Evolutionary conservation across 2,113 vertebrate species (phyloP).

Genomic region (Paramormyrops kingsleyae): DNA sequence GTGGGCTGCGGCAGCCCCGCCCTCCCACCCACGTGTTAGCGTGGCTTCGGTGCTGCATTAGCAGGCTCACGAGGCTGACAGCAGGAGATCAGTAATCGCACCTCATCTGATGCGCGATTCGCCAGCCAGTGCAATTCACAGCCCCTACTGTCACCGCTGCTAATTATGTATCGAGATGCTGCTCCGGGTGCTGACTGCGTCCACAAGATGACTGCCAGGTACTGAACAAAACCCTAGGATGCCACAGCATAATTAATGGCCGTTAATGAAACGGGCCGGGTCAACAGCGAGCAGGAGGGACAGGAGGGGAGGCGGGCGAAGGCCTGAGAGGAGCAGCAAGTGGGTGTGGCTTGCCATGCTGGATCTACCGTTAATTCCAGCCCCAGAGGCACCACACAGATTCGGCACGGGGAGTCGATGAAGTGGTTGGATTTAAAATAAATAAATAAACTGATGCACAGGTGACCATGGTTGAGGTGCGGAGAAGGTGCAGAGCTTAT

Average conservation of each 20-base stretch:
- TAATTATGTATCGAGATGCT: conserved; percentile 14
- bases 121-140: neutral
- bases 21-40: neutral
- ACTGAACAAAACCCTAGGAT: neutral
- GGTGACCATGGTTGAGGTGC: neutral
- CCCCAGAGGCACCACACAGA: neutral
- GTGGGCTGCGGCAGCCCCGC: neutral
- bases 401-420: neutral
- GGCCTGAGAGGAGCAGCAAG: neutral
- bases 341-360: neutral
- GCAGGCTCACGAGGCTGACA: neutral
- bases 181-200: neutral
- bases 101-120: neutral
- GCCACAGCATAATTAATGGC: neutral
- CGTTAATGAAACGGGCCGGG: neutral
- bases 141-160: neutral
- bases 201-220: neutral
- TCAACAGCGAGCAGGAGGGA: neutral
- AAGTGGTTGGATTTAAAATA: neutral
- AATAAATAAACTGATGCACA: neutral
- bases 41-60: neutral
- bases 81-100: neutral
- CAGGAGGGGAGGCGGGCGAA: neutral
- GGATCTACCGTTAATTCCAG: neutral
- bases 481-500: neutral